phyloP scores from a whole-genome alignment of 2,113 vertebrate genomes.

The Lasiurus borealis region DNA sequence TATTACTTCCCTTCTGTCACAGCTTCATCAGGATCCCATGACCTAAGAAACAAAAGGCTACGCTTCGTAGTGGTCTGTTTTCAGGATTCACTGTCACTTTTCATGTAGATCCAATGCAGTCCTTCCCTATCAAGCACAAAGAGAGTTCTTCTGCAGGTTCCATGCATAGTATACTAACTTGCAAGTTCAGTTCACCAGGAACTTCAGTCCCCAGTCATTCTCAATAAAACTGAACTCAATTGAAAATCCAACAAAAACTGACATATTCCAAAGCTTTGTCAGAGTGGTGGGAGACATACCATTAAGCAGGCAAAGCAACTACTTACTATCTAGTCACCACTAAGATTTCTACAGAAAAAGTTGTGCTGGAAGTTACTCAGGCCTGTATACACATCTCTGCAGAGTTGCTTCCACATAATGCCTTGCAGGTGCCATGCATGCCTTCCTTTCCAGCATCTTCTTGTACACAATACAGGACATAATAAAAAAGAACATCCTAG shows the following conservation, averaged over 20 bases:
- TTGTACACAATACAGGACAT: accelerated
- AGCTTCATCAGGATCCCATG: not conserved
- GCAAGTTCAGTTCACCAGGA: not conserved
- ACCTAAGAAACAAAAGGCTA: not conserved
- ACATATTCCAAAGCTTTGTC: not conserved
- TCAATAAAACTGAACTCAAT: not conserved
- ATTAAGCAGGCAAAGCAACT: not conserved
- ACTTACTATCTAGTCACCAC: not conserved
- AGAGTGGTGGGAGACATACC: not conserved
- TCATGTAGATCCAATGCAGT: not conserved
- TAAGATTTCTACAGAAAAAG: not conserved
- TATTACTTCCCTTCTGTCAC: not conserved
- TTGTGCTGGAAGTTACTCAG: not conserved
- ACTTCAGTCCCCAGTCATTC: not conserved
- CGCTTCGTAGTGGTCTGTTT: not conserved
- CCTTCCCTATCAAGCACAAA: not conserved
- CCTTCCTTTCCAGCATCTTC: not conserved
- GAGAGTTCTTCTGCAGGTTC: not conserved
- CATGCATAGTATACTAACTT: not conserved
- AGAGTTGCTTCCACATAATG: not conserved
- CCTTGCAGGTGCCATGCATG: accelerated
- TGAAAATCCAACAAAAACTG: not conserved
- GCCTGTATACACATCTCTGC: not conserved
- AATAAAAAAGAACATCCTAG: not conserved
- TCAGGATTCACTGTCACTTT: not conserved